These are phyloP conservation scores for Nowickia ferox DNA, from an alignment of 2,888 invertebrate species.

Conservation along the genomic window DNA sequence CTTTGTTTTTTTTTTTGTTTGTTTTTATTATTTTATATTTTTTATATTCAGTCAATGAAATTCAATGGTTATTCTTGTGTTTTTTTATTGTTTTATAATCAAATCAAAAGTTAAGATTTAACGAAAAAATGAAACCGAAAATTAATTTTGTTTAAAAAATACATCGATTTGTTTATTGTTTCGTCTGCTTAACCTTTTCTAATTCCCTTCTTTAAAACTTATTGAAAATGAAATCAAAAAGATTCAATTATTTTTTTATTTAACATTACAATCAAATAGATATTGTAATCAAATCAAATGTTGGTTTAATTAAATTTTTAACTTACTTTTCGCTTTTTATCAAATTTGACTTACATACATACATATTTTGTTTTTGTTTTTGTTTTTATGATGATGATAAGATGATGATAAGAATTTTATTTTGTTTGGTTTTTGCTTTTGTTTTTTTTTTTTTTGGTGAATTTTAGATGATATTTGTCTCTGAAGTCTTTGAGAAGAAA, in stretches of 20 bases:
- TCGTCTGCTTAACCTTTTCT: constrained; percentile 5
- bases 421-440: neutral
- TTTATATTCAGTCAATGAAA: constrained; percentile 81
- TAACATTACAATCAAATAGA: neutral
- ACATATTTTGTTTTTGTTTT: constrained; percentile 1
- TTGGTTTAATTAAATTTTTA: neutral
- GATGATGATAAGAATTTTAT: constrained; percentile 51
- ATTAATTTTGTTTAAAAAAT: constrained; percentile 56
- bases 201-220: constrained; percentile 13
- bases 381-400: constrained; percentile 43
- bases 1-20: constrained; percentile 63
- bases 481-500: constrained; percentile 10
- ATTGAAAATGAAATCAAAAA: constrained; percentile 26
- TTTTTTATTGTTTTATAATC: constrained; percentile 23
- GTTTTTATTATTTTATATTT: constrained; percentile 55
- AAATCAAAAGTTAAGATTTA: constrained; percentile 21
- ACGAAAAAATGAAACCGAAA: constrained; percentile 52
- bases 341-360: constrained; percentile 54
- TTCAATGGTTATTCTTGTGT: constrained; percentile 74
- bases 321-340: constrained; percentile 11
- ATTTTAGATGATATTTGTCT: constrained; percentile 18
- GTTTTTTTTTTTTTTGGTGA: constrained; percentile 5
- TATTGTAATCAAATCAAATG: constrained; percentile 3
- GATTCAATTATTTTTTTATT: constrained; percentile 6
- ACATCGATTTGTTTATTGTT: constrained; percentile 33